Evolutionary conservation across 2,888 invertebrate species (phyloP), one percentile per base, ranked within the genome.

Genomic region (Polydrusus pterygomalis): DNA sequence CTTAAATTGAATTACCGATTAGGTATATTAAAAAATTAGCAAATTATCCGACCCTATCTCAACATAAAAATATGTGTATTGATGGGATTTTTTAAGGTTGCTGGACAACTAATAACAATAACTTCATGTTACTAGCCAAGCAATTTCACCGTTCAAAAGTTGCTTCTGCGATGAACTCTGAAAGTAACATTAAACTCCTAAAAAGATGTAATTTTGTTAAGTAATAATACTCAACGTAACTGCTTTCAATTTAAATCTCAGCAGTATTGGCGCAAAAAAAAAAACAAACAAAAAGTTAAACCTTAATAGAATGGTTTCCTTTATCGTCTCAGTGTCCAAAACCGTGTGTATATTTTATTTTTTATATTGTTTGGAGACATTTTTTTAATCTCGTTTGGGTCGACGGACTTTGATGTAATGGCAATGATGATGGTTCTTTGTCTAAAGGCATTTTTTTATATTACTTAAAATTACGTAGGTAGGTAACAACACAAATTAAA

Each of bases 301-400:
- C 73, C 51, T 77, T 77, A 77, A 77, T 77, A 70, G 73, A 77
- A 77, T 77, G 17, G 56, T 65, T 49, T 64, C 17, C 20, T 65
- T 76, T 73, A 77, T 73, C 20, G 63, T 62, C 56, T 20, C 72
- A 72, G 69, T 73, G 65, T 49, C 77, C 77, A 47, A 70, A 51
- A 69, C 65, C 47, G 72, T 73, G 65, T 73, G 73, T 77, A 73
- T 77, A 64, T 73, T 73, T 70, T 56, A 56, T 70, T 68, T 25
- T 65, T 73, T 69, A 64, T 70, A 60, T 69, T 69, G 54, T 73
- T 49, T n/a, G n/a, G n/a, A n/a, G n/a, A n/a, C n/a, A n/a, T n/a
- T n/a, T n/a, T n/a, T n/a, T n/a, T n/a, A n/a, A n/a, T n/a, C n/a
- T n/a, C n/a, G n/a, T n/a, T n/a, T n/a, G n/a, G n/a, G n/a, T n/a